Base-by-base conservation (phyloP, 2,888 invertebrate genomes). In the Microctonus aethiopoides region DNA sequence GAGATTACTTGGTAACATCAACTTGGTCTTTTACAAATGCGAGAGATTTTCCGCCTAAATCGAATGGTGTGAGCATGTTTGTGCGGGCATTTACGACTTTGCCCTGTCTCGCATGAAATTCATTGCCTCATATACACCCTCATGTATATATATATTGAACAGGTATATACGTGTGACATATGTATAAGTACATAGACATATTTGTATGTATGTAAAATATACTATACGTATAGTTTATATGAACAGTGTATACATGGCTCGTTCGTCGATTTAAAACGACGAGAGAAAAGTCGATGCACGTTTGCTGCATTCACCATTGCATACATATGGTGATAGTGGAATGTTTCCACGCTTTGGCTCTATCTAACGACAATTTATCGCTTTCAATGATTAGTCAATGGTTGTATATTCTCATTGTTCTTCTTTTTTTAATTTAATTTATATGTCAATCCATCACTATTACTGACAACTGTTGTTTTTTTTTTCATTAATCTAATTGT, bases 1-100 rank as follows among this genome's bases (percentile, higher is more conserved):
- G 16, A 29, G 16, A 29, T 56, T n/a, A 56, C 56, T 29, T 29
- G 29, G 62, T 20, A 62, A 62, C 62, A 62, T n/a, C n/a, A 29
- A n/a, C 51, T 62, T 39, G 46, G 39, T 20, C 32, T 62, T 59
- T 51, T 51, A 62, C 29, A 51, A 62, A 20, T 29, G n/a, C 10
- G 9, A 32, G 46, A 62, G 26, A 29, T 29, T 41, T 51, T 62
- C 46, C 4, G 24, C 13, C 36, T 34, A 24, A 64, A 64, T 64
- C 54, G 36, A 9, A 52, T 16, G 16, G 46, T 16, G 46, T 34
- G 22, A 36, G 22, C 32, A 36, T 60, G 39, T 24, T 13, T 34
- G 29, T 26, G n/a, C 22, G 20, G 22, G n/a, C 54, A 24, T 64
- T 54, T 54, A 63, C 36, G 34, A 36, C 22, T 54, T 22, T 52